Base-by-base conservation (phyloP, 2,797 vertebrate genomes). In the Pachyuromys duprasi region DNA sequence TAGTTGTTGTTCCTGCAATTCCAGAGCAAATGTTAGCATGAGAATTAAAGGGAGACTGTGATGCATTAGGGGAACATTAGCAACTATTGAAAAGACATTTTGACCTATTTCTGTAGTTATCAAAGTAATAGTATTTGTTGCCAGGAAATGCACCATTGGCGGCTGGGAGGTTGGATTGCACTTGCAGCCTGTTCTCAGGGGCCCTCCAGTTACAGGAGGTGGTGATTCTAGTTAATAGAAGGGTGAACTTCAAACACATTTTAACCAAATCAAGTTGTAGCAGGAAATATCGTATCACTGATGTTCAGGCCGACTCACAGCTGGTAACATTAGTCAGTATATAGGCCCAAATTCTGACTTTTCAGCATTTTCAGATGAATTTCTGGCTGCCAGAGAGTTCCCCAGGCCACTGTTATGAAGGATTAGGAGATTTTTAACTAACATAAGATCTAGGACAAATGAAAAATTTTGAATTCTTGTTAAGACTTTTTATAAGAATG, bases 231-330 rank as follows among this genome's bases (percentile, higher is more conserved):
- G 97, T 97, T 97, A 98, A 98, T 97, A 97, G 96, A 97, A 97
- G 97, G 97, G 97, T 96, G 93, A 96, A 96, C 97, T 97, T 98
- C 97, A 98, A 97, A 97, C 96, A 97, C 94, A 92, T 96, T 95
- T 97, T 97, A 98, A 97, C 97, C 95, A 97, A 97, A 98, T 97
- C 97, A 98, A 96, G 97, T 97, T 98, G 97, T 97, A 97, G 96
- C 8, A n/a, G 96, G 97, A 97, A 98, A 97, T 98, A 97, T 96
- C 90, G 22, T 95, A 93, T 97, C 97, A 96, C 97, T 95, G 95
- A 96, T 96, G 92, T 97, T 97, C 94, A 92, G 94, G 89, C 96
- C 22, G 90, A 89, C 90, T 95, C 95, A 95, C 97, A 97, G 96
- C 97, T 97, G 97, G 97, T 96, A 97, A 97, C 84, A 93, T 95